These are phyloP conservation scores for Drosophila nigrodunni DNA, from an alignment of 1,140 invertebrate species.

Conservation along the genomic window DNA sequence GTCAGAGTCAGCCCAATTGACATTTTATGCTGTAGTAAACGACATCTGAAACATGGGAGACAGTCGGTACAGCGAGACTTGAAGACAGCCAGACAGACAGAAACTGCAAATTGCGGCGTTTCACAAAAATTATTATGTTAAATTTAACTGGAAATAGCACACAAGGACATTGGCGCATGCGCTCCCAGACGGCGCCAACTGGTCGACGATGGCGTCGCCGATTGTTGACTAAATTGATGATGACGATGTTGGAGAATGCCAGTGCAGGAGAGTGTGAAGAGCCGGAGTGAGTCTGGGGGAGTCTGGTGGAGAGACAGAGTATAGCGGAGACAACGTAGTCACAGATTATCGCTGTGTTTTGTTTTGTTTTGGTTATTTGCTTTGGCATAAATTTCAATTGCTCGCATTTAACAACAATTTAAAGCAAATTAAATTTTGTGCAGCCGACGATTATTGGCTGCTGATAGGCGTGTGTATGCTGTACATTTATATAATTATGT, in stretches of 20 bases:
- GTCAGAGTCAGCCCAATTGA: slow-evolving; percentile 65
- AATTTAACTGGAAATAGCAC: slow-evolving; percentile 75
- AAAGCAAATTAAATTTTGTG: slow-evolving; percentile 76
- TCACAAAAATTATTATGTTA: slow-evolving; percentile 79
- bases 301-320: no score
- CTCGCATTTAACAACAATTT: slow-evolving; percentile 82
- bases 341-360: slow-evolving; percentile 71
- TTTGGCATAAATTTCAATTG: slow-evolving; percentile 81
- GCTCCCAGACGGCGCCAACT: slow-evolving; percentile 75
- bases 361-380: slow-evolving; percentile 56
- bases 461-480: slow-evolving; percentile 61
- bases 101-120: slow-evolving; percentile 71
- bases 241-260: slow-evolving; percentile 50
- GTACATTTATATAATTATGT: not conserved
- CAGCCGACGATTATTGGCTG: slow-evolving; percentile 72
- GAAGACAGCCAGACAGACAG: slow-evolving; percentile 36
- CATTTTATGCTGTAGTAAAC: slow-evolving; percentile 79
- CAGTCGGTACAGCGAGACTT: not conserved
- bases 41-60: slow-evolving; percentile 44
- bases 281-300: not conserved
- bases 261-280: slow-evolving; percentile 10
- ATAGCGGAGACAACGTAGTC: slow-evolving; percentile 29
- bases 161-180: slow-evolving; percentile 81
- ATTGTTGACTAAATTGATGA: slow-evolving; percentile 78
- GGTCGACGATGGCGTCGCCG: slow-evolving; percentile 59